Conservation (phyloP, 2,797 vertebrate genomes). For the Lepus oiostolus region DNA sequence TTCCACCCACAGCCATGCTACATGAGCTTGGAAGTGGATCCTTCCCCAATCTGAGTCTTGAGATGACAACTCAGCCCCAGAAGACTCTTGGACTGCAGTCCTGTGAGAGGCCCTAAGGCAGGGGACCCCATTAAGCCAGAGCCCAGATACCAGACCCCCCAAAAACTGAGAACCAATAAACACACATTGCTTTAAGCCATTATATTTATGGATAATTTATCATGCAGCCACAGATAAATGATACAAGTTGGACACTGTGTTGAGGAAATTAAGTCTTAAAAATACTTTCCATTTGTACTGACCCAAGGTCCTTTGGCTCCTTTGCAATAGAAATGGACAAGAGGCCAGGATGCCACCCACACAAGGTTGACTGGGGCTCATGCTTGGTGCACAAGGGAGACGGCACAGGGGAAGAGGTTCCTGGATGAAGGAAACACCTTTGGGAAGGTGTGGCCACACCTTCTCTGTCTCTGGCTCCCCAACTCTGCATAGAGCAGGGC, state of each 20-base stretch:
- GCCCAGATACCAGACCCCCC: background rate
- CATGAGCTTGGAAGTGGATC: background rate
- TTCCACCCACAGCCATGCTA: background rate
- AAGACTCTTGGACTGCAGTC: background rate
- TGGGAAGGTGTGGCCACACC: no score
- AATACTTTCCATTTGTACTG: no score
- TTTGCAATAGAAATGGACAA: no score
- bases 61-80: background rate
- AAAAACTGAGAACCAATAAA: slow-evolving; percentile 12
- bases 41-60: background rate
- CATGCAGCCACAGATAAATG: background rate
- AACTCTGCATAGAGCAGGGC: no score
- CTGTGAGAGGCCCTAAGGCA: background rate
- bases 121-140: background rate
- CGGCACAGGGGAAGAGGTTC: no score
- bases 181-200: background rate
- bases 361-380: no score
- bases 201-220: background rate
- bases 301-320: no score
- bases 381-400: no score
- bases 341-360: no score
- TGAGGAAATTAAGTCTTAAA: slow-evolving; percentile 7
- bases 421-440: no score
- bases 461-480: no score
- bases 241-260: background rate